phyloP scores from a whole-genome alignment of 2,888 invertebrate species.

The Onchidella celtica region DNA sequence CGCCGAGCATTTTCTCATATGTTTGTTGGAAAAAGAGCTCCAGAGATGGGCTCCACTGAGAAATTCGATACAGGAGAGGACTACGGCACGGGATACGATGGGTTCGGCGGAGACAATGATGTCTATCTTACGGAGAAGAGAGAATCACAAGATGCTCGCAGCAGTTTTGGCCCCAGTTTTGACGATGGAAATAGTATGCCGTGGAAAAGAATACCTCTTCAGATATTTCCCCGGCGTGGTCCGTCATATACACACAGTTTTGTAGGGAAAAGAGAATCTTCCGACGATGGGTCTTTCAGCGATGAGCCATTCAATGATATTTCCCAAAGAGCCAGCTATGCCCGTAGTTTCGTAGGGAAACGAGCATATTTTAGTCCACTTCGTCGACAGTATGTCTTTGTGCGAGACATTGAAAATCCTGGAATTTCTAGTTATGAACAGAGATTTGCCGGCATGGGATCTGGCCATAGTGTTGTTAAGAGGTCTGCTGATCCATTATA shows the following conservation, averaged over 20 bases:
- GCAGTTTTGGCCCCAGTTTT: background rate
- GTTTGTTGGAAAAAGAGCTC: background rate
- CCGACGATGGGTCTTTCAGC: background rate
- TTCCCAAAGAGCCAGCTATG: background rate
- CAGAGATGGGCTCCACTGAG: background rate
- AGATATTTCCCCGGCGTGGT: background rate
- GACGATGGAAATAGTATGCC: background rate
- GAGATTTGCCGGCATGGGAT: background rate
- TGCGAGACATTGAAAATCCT: no score
- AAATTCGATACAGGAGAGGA: background rate
- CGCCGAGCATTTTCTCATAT: background rate
- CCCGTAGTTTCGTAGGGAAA: slow-evolving; percentile 47
- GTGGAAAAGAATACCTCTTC: background rate
- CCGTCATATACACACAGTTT: slow-evolving; percentile 44
- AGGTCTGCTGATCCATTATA: background rate
- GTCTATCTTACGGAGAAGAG: background rate
- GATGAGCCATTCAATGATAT: background rate
- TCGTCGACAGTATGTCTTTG: no score
- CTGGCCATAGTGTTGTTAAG: slow-evolving; percentile 8
- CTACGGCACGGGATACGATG: background rate
- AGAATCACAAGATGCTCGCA: background rate
- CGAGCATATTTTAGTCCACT: no score
- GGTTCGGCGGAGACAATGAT: background rate
- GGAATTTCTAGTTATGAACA: no score
- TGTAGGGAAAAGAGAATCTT: slow-evolving; percentile 44